Conservation (phyloP, 2,797 vertebrate genomes). For the Falco cherrug region DNA sequence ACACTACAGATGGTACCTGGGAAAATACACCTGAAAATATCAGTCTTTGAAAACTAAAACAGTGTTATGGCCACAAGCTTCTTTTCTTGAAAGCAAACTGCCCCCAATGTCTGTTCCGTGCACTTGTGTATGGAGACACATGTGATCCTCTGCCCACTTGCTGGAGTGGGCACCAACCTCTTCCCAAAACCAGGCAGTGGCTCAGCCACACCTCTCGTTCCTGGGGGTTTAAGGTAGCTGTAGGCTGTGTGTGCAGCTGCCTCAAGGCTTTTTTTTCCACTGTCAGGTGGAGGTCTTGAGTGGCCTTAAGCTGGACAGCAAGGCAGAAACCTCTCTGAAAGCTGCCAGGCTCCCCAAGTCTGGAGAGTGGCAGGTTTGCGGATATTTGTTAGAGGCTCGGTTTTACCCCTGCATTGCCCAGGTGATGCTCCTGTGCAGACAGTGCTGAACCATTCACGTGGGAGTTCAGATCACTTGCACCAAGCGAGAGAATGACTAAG, state of each 20-base stretch:
- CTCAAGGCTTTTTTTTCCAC: not conserved
- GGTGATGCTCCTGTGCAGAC: not conserved
- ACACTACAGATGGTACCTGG: not conserved
- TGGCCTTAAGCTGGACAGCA: not conserved
- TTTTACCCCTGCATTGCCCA: not conserved
- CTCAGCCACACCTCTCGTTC: too few species aligned
- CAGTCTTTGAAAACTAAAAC: not conserved
- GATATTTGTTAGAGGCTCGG: rapidly evolving
- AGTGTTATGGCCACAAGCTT: not conserved
- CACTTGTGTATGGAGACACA: rapidly evolving
- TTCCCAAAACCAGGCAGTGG: too few species aligned
- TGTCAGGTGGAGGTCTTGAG: not conserved
- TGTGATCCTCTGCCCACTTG: not conserved
- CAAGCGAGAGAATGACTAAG: not conserved
- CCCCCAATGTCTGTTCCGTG: not conserved
- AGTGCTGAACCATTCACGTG: not conserved
- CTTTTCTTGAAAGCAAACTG: not conserved
- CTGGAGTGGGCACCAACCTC: too few species aligned
- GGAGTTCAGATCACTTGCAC: not conserved
- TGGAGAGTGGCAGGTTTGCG: not conserved
- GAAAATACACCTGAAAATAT: not conserved
- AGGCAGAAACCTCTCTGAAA: not conserved
- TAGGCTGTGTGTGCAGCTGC: rapidly evolving
- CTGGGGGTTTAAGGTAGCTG: too few species aligned
- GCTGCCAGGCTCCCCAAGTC: not conserved